Conservation (phyloP, 2,113 vertebrate species). For the Corynorhinus townsendii region DNA sequence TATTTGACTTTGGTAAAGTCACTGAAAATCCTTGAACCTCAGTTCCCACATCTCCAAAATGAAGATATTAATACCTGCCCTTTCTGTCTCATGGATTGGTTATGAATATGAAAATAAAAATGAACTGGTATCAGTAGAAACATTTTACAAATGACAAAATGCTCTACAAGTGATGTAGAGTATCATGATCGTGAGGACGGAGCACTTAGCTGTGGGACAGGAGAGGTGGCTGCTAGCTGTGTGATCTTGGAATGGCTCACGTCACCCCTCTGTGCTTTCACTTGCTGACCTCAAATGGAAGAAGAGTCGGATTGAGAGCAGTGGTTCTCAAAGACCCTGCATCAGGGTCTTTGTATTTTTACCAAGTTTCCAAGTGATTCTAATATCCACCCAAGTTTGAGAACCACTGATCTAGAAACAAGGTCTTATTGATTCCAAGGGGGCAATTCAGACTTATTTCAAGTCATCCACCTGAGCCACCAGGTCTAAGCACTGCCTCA, state of each 20-base stretch:
- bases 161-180: neutral
- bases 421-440: neutral
- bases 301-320: neutral
- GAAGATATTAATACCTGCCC: neutral
- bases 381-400: neutral
- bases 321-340: neutral
- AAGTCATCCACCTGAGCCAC: neutral
- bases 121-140: neutral
- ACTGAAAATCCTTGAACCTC: neutral
- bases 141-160: neutral
- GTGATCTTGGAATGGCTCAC: neutral
- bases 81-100: neutral
- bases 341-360: neutral
- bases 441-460: neutral
- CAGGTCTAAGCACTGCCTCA: neutral
- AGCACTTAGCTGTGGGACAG: neutral
- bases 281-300: neutral
- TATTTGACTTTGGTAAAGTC: neutral
- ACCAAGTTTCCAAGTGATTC: neutral
- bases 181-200: neutral
- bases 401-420: neutral
- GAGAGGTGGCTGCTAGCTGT: neutral
- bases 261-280: neutral
- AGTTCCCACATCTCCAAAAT: neutral
- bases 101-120: conserved; percentile 16